Conservation (phyloP, 2,797 vertebrate species). For the Parambassis ranga region DNA sequence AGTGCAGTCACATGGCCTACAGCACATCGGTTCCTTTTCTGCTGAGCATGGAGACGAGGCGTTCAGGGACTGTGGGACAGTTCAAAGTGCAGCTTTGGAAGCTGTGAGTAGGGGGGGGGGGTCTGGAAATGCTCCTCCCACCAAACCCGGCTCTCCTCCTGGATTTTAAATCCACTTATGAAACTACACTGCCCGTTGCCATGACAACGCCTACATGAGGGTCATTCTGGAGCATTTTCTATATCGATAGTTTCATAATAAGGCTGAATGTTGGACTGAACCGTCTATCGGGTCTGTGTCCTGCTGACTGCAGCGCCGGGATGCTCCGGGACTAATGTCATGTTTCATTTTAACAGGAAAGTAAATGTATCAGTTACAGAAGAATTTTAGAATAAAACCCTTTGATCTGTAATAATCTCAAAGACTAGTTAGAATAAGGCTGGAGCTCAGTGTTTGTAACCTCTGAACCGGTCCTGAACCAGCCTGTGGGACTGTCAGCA, state of each 20-base stretch:
- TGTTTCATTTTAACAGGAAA: too few species aligned
- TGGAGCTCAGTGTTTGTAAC: too few species aligned
- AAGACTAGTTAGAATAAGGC: too few species aligned
- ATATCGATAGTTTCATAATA: constrained; percentile 38
- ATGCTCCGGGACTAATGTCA: too few species aligned
- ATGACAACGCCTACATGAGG: constrained; percentile 19
- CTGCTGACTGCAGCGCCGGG: too few species aligned
- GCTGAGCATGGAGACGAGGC: not conserved
- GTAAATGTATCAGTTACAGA: too few species aligned
- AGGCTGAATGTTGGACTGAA: not conserved
- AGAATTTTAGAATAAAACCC: too few species aligned
- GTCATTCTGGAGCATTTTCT: not conserved
- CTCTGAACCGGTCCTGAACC: too few species aligned
- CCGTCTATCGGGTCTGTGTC: not conserved
- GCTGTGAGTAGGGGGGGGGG: not conserved
- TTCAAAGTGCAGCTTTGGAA: too few species aligned
- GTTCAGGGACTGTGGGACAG: not conserved
- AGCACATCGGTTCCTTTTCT: not conserved
- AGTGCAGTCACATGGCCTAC: too few species aligned
- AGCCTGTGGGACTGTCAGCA: not conserved
- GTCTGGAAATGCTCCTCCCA: constrained; percentile 8
- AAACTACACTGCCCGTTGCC: constrained; percentile 35
- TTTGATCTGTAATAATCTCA: too few species aligned
- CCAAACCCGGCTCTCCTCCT: not conserved
- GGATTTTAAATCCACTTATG: constrained; percentile 36